A percentile compares a stretch with the other conserved stretches of the same genome.
phyloP scores from a whole-genome alignment of 2,888 invertebrate species.

The Silvanus unidentatus region DNA sequence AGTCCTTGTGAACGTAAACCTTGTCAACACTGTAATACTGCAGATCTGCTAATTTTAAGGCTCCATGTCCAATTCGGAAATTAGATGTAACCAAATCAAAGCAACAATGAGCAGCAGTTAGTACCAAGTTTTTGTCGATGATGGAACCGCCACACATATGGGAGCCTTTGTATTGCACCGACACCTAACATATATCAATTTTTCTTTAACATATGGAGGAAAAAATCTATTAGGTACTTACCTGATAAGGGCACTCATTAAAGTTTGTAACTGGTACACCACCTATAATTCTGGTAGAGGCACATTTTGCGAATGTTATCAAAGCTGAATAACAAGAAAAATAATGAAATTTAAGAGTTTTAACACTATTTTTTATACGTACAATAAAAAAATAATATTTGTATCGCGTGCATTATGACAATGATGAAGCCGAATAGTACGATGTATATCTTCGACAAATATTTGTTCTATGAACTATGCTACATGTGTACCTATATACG shows the following conservation, averaged over 20 bases:
- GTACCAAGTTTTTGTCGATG: constrained; percentile 12
- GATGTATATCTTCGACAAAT: too few species aligned
- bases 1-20: constrained; percentile 9
- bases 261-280: constrained; percentile 7
- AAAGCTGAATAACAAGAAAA: too few species aligned
- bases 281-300: constrained; percentile 9
- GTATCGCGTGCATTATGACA: too few species aligned
- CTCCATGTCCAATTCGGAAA: not conserved
- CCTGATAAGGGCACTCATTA: constrained; percentile 11
- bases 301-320: too few species aligned
- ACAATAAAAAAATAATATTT: too few species aligned
- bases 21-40: not conserved
- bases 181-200: constrained; percentile 11
- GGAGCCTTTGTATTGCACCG: constrained; percentile 10
- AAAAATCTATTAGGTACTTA: not conserved
- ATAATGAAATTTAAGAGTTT: too few species aligned
- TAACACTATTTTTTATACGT: too few species aligned
- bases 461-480: too few species aligned
- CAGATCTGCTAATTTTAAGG: not conserved
- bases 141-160: constrained; percentile 22
- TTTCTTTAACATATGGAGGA: not conserved
- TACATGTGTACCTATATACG: too few species aligned
- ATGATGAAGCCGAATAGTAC: too few species aligned
- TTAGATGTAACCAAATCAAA: constrained; percentile 7
- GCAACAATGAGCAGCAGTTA: constrained; percentile 24